These are phyloP conservation scores for Hemiscyllium ocellatum DNA, from an alignment of 2,113 vertebrate genomes.

Conservation along the genomic window DNA sequence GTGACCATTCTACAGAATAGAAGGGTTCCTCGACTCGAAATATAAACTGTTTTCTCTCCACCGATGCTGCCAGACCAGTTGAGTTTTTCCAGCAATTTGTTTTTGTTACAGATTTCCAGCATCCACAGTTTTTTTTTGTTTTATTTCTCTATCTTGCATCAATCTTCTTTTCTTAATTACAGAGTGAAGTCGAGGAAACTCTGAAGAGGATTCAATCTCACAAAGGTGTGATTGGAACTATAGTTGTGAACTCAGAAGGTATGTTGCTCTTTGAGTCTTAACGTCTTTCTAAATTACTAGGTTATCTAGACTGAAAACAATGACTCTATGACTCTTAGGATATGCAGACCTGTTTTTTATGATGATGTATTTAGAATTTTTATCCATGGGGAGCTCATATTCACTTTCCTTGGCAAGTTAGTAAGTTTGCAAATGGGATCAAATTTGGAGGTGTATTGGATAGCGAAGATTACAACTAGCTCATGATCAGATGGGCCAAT, in stretches of 20 bases:
- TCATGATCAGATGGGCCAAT: too few relatives aligned
- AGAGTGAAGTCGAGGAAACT: conserved; percentile 74
- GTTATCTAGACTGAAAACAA: neutral
- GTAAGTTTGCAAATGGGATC: too few relatives aligned
- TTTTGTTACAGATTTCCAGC: too few relatives aligned
- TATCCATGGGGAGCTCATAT: neutral
- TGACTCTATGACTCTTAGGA: neutral
- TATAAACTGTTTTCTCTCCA: too few relatives aligned
- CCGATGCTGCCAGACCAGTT: too few relatives aligned
- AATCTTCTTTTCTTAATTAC: conserved; percentile 41
- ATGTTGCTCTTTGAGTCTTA: conserved; percentile 39
- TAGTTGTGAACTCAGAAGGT: conserved; percentile 71
- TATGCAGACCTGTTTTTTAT: neutral
- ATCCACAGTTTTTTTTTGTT: too few relatives aligned
- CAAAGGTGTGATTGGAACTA: conserved; percentile 65
- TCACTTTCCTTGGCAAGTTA: neutral
- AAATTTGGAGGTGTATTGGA: too few relatives aligned
- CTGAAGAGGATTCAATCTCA: conserved; percentile 71
- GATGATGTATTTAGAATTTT: neutral
- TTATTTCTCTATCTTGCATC: neutral
- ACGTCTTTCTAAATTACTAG: conserved; percentile 37
- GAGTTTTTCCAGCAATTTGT: too few relatives aligned
- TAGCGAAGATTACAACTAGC: too few relatives aligned
- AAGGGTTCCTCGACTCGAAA: too few relatives aligned
- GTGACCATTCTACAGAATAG: too few relatives aligned